Evolutionary conservation across 1,140 invertebrate species (phyloP).

Genomic region (Chironomus striatipennis): DNA sequence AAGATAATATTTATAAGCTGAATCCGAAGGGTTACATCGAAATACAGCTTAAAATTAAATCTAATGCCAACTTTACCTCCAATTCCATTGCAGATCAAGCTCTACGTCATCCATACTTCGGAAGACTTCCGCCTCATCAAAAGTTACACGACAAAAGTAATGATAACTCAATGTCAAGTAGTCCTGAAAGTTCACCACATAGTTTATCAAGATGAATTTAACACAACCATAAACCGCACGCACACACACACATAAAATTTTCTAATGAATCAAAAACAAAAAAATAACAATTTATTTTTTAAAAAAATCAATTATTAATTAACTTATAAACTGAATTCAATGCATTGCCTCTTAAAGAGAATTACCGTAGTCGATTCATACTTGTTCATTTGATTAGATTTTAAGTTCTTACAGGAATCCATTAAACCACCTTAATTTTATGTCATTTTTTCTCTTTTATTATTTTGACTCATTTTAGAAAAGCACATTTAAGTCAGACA

Average conservation of each 20-base stretch:
- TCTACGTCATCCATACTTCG: slow-evolving; percentile 88
- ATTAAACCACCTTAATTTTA: neutral
- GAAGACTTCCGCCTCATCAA: slow-evolving; percentile 65
- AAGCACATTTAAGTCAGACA: neutral
- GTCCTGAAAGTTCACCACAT: slow-evolving; percentile 37
- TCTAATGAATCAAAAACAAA: no score
- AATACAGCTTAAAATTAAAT: no score
- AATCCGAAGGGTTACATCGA: no score
- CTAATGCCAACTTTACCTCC: neutral
- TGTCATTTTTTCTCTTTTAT: neutral
- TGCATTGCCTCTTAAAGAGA: neutral
- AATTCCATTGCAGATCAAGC: slow-evolving; percentile 52
- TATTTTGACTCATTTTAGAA: neutral
- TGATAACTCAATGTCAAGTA: slow-evolving; percentile 34
- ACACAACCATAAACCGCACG: neutral
- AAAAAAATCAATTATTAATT: no score
- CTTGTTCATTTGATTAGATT: neutral
- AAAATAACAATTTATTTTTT: neutral
- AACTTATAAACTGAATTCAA: neutral
- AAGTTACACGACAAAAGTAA: slow-evolving; percentile 48
- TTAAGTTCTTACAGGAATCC: neutral
- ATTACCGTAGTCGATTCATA: neutral
- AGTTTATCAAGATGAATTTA: slow-evolving; percentile 40
- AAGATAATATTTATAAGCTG: no score
- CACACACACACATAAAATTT: no score